Evolutionary conservation across 2,888 invertebrate species (phyloP).

Genomic region (Acanthosepion pharaonis): DNA sequence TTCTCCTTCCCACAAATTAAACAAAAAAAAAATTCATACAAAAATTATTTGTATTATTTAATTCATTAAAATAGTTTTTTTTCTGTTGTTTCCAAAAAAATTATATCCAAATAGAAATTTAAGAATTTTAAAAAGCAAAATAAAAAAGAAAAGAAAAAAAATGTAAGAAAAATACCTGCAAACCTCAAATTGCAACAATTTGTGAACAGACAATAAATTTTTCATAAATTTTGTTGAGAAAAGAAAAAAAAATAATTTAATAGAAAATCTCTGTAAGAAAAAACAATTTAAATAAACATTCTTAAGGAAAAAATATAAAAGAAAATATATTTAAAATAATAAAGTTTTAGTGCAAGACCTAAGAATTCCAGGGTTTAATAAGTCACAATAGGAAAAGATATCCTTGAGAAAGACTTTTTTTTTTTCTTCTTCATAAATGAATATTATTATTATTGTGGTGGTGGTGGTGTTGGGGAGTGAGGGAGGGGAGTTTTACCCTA

Average conservation of each 20-base stretch:
- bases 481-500: background rate
- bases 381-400: slow-evolving; percentile 8
- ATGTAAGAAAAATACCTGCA: background rate
- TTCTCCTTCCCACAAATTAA: slow-evolving; percentile 6
- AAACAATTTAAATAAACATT: too few relatives aligned
- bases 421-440: background rate
- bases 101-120: slow-evolving; percentile 8
- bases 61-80: slow-evolving; percentile 21
- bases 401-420: slow-evolving; percentile 20
- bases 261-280: too few relatives aligned
- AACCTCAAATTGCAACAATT: too few relatives aligned
- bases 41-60: background rate
- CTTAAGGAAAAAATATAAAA: background rate
- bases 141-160: background rate
- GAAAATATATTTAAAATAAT: background rate
- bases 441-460: background rate
- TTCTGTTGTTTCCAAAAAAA: background rate
- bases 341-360: background rate
- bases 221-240: too few relatives aligned
- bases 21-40: background rate
- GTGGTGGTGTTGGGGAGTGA: background rate
- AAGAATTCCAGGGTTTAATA: background rate
- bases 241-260: too few relatives aligned
- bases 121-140: background rate
- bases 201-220: too few relatives aligned